Evolutionary conservation across 2,113 vertebrate species (phyloP).

Genomic region (Aspiorhynchus laticeps): DNA sequence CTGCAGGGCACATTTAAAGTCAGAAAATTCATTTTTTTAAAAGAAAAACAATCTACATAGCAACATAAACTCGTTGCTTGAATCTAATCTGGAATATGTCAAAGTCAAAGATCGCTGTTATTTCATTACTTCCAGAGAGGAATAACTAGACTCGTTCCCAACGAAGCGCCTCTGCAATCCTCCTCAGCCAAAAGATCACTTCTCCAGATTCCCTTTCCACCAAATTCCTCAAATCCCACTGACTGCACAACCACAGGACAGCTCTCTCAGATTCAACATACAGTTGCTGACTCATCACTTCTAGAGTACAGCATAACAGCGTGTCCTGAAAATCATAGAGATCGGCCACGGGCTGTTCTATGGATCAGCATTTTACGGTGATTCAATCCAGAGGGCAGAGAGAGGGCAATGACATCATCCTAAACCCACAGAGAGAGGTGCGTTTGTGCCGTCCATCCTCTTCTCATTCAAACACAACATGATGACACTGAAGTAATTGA

Average conservation of each 20-base stretch:
- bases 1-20: neutral
- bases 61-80: neutral
- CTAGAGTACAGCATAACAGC: conserved; percentile 6
- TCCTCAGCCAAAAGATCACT: neutral
- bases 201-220: neutral
- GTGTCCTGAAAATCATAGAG: neutral
- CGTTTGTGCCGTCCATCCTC: neutral
- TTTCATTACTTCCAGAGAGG: neutral
- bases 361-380: conserved; percentile 9
- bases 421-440: neutral
- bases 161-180: neutral
- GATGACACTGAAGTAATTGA: neutral
- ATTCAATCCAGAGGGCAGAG: conserved; percentile 32
- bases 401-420: conserved; percentile 36
- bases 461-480: neutral
- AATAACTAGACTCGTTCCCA: neutral
- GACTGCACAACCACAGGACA: neutral
- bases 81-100: neutral
- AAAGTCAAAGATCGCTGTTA: neutral
- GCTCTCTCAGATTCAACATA: neutral
- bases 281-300: neutral
- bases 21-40: too few relatives aligned
- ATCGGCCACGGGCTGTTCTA: conserved; percentile 12
- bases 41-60: neutral
- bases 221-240: neutral